Percentiles rank a stretch among this genome's conserved stretches.
Evolutionary conservation across 2,888 invertebrate species (phyloP).

Genomic region (Flabesymbios commensalis): DNA sequence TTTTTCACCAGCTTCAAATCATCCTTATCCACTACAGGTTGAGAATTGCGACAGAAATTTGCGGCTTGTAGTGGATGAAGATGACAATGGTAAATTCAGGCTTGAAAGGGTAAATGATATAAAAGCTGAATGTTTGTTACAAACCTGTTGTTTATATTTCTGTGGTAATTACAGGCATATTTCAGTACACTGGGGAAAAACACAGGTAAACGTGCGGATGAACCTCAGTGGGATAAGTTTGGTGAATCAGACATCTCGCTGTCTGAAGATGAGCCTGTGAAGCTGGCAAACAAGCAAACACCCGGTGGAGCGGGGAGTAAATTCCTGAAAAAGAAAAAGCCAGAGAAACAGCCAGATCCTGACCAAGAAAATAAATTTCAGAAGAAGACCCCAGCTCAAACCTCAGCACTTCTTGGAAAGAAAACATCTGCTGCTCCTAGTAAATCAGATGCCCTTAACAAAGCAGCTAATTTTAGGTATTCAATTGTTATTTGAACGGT

Average conservation of each 20-base stretch:
- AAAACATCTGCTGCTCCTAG: not conserved
- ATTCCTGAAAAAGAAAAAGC: constrained; percentile 13
- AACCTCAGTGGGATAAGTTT: constrained; percentile 28
- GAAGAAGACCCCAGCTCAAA: not conserved
- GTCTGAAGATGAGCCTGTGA: constrained; percentile 4
- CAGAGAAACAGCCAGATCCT: not conserved
- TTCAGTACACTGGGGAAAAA: constrained; percentile 18
- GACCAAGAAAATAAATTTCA: not conserved
- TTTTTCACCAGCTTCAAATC: no score
- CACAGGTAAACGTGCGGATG: not conserved
- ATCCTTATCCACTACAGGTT: no score
- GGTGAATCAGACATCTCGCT: constrained; percentile 17
- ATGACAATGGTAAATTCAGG: no score
- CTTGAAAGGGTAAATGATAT: no score
- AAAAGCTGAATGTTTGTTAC: no score
- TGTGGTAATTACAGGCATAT: constrained; percentile 22
- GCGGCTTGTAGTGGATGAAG: no score
- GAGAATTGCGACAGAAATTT: no score
- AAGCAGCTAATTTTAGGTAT: not conserved
- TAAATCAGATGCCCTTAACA: not conserved
- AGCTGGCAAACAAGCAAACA: no score
- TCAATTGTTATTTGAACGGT: no score
- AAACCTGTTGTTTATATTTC: no score
- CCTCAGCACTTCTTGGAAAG: not conserved
- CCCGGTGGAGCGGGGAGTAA: not conserved